Evolutionary conservation across 2,888 invertebrate species (phyloP).

Genomic region (Cosmia trapezina): DNA sequence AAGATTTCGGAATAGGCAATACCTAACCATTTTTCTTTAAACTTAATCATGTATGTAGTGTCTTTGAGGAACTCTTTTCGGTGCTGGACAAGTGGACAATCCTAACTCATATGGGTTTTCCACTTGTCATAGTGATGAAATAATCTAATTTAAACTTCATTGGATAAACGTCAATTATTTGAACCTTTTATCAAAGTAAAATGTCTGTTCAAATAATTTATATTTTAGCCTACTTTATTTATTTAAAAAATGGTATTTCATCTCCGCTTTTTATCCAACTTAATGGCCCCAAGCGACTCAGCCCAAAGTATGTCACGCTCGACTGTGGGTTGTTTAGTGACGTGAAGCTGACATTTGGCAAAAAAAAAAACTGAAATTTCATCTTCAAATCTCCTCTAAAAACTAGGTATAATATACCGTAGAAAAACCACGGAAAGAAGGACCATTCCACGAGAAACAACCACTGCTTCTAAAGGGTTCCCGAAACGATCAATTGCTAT

Average conservation of each 20-base stretch:
- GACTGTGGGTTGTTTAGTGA: slow-evolving; percentile 22
- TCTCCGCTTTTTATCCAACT: slow-evolving; percentile 3
- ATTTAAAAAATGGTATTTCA: not conserved
- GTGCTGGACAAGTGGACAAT: not conserved
- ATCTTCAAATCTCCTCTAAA: slow-evolving; percentile 39
- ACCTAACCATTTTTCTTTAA: not conserved
- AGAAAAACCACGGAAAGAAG: not conserved
- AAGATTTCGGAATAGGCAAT: not conserved
- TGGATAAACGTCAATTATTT: no score
- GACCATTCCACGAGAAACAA: no score
- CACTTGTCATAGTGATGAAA: no score
- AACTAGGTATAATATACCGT: slow-evolving; percentile 16
- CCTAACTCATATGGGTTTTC: not conserved
- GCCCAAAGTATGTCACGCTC: slow-evolving; percentile 3
- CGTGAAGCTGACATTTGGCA: slow-evolving; percentile 35
- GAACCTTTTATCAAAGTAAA: not conserved
- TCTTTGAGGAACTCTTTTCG: no score
- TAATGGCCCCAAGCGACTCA: slow-evolving; percentile 32
- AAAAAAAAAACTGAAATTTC: slow-evolving; percentile 39
- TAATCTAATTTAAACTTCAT: no score
- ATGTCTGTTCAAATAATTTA: not conserved
- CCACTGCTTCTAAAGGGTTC: not conserved
- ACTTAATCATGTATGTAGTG: not conserved
- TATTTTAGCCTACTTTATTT: not conserved
- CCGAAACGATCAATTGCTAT: no score